Conservation (phyloP, 1,140 invertebrate genomes). For the Aricia agestis region DNA sequence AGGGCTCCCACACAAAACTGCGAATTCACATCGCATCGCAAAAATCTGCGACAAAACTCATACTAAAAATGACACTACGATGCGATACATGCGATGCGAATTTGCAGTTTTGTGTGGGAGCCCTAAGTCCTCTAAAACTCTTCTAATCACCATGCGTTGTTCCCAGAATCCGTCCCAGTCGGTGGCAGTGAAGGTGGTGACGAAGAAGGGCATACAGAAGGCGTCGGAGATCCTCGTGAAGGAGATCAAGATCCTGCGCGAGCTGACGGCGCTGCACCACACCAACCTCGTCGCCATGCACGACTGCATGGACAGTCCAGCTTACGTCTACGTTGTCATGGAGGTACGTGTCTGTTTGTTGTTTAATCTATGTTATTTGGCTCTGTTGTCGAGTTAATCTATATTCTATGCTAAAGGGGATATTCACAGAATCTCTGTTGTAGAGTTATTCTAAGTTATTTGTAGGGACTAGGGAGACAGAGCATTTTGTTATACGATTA, state of each 20-base stretch:
- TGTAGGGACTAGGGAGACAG: no score
- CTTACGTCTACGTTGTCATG: conserved; percentile 98
- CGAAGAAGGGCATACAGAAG: conserved; percentile 97
- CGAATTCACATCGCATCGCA: no score
- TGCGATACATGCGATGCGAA: no score
- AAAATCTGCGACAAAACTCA: no score
- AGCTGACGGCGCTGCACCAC: conserved; percentile 96
- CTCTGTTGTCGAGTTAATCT: not conserved
- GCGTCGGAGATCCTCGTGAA: conserved; percentile 97
- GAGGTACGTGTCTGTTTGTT: conserved; percentile 80
- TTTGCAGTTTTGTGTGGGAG: no score
- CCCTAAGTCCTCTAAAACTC: no score
- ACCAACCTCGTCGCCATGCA: conserved; percentile 98
- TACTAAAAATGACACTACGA: no score
- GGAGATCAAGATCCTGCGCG: conserved; percentile 99
- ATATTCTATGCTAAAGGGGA: no score
- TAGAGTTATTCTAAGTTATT: no score
- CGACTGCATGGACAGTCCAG: conserved; percentile 96
- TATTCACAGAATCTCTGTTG: not conserved
- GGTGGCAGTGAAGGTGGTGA: conserved; percentile 98
- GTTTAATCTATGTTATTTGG: not conserved
- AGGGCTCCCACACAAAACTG: no score
- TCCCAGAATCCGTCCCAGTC: conserved; percentile 88
- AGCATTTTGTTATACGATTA: no score
- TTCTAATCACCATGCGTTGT: conserved; percentile 18